Evolutionary conservation across 2,113 vertebrate species (phyloP).

Genomic region (Hepsetus odoe): DNA sequence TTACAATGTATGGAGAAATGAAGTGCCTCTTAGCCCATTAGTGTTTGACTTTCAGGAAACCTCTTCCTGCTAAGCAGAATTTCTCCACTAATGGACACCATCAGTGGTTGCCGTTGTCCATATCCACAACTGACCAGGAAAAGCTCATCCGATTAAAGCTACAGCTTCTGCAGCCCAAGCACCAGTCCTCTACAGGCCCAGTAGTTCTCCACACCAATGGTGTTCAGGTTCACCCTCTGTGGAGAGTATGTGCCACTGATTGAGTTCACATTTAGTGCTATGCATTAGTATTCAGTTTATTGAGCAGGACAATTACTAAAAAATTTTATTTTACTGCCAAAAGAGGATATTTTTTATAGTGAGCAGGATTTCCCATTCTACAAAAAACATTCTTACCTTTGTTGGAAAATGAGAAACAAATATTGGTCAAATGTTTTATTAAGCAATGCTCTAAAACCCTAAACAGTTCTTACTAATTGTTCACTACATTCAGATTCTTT

Average conservation of each 20-base stretch:
- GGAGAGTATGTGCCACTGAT: too few species aligned
- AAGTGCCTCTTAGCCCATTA: neutral
- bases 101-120: neutral
- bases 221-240: too few species aligned
- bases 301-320: too few species aligned
- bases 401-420: neutral
- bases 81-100: neutral
- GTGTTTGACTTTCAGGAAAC: neutral
- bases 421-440: too few species aligned
- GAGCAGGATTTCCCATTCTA: conserved; percentile 1
- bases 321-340: too few species aligned
- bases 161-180: neutral
- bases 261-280: too few species aligned
- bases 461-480: too few species aligned
- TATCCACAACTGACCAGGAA: neutral
- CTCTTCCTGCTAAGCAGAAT: neutral
- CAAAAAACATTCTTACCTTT: neutral
- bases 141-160: neutral
- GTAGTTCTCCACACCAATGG: neutral
- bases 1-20: too few species aligned
- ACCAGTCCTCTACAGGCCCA: neutral
- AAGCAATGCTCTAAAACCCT: too few species aligned
- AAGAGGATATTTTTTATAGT: neutral
- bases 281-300: too few species aligned
- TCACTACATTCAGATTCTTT: too few species aligned